Evolutionary conservation across 2,113 vertebrate species (phyloP).

Genomic region (Lipophrys pholis): DNA sequence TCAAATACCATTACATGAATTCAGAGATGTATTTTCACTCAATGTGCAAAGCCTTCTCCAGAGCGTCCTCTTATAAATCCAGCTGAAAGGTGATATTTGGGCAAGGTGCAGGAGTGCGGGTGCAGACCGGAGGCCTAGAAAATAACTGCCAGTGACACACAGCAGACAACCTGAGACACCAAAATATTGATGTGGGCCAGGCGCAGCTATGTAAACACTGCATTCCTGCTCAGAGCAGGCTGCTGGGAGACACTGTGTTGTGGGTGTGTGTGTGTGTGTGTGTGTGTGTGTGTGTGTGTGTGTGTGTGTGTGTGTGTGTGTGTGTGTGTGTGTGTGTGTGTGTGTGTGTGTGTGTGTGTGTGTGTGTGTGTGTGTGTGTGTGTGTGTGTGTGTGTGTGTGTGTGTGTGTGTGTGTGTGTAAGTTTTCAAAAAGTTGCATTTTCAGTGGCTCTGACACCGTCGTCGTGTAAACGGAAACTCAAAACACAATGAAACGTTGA

Average conservation of each 20-base stretch:
- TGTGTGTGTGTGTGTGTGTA: no score
- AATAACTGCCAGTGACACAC: constrained; percentile 64
- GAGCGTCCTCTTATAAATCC: constrained; percentile 5
- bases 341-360: no score
- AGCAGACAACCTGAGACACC: constrained; percentile 74
- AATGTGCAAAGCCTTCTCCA: background rate
- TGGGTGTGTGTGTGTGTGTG: background rate
- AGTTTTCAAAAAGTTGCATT: no score
- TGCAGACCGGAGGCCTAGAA: constrained; percentile 16
- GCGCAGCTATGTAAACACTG: constrained; percentile 74
- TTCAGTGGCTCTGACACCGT: no score
- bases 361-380: no score
- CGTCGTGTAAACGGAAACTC: no score
- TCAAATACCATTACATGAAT: background rate
- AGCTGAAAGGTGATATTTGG: background rate
- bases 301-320: background rate
- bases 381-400: no score
- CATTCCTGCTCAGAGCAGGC: constrained; percentile 66
- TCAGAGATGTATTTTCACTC: background rate
- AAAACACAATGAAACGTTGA: no score
- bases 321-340: no score
- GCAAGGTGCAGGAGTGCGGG: constrained; percentile 3
- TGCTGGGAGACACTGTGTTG: background rate
- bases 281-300: background rate
- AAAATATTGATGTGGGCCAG: constrained; percentile 53